A percentile compares a stretch with the other conserved stretches of the same genome.
Evolutionary conservation across 2,888 invertebrate genomes (phyloP).

Genomic region (Drosophila kuntzei): DNA sequence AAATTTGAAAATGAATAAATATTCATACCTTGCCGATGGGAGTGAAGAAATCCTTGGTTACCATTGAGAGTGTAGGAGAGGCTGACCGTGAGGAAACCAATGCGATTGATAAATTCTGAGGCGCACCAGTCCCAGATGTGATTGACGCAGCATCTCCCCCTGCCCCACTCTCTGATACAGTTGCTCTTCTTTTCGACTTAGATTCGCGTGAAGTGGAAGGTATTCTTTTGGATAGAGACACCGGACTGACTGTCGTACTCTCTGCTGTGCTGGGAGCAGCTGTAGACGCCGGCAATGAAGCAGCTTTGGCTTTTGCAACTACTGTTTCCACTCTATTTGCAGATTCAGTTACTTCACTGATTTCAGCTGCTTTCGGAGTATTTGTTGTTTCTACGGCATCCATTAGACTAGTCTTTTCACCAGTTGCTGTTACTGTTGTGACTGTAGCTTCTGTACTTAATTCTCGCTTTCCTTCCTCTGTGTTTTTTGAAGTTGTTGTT

Average conservation of each 20-base stretch:
- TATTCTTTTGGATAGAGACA: not conserved
- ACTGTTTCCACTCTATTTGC: not conserved
- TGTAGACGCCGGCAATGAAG: not conserved
- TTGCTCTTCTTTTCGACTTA: not conserved
- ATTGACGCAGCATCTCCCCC: not conserved
- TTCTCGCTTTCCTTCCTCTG: no score
- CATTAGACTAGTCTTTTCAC: not conserved
- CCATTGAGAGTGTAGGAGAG: not conserved
- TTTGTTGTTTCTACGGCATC: not conserved
- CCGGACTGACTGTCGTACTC: not conserved
- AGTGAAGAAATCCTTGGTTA: constrained; percentile 25
- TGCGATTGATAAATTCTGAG: not conserved
- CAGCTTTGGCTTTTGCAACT: not conserved
- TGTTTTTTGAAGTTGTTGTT: no score
- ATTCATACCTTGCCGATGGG: constrained; percentile 28
- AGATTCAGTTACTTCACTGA: not conserved
- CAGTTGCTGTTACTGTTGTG: not conserved
- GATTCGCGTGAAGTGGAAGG: not conserved
- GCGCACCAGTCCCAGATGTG: not conserved
- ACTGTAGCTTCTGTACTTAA: no score
- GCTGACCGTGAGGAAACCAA: not conserved
- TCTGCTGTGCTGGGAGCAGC: not conserved
- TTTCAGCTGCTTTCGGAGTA: not conserved
- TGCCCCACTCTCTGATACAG: not conserved
- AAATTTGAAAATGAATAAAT: not conserved